Conservation (phyloP, 2,888 invertebrate species). For the Clanis bilineata region DNA sequence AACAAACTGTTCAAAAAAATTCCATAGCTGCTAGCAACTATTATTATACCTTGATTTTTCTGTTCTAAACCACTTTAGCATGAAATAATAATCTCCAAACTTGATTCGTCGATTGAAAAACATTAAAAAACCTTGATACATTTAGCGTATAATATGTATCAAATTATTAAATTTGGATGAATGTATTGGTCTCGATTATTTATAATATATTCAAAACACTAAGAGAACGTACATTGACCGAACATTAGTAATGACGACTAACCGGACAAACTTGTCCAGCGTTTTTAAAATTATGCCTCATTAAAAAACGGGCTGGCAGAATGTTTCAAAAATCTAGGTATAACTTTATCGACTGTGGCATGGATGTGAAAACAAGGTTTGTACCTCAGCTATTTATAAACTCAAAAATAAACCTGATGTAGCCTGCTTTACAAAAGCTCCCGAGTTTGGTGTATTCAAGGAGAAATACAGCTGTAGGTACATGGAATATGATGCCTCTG, state of each 20-base stretch:
- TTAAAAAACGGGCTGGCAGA: constrained; percentile 34
- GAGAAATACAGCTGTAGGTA: not conserved
- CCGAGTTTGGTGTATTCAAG: constrained; percentile 8
- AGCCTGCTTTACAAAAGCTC: constrained; percentile 31
- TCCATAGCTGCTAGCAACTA: no score
- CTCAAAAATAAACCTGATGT: constrained; percentile 41
- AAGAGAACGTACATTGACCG: constrained; percentile 25
- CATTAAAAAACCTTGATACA: no score
- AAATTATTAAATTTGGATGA: not conserved
- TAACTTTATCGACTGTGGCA: not conserved
- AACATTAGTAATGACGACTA: constrained; percentile 21
- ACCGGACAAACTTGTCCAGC: constrained; percentile 47
- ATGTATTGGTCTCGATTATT: not conserved
- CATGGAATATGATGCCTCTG: not conserved
- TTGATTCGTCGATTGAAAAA: no score
- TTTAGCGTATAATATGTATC: no score
- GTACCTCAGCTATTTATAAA: constrained; percentile 51
- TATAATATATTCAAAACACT: constrained; percentile 14
- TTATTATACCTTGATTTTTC: no score
- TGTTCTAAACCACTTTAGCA: no score
- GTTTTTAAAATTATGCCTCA: constrained; percentile 38
- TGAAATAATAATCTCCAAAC: no score
- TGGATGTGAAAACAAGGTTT: constrained; percentile 17
- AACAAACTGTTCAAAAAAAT: no score
- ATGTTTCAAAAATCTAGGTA: constrained; percentile 31